phyloP scores from a whole-genome alignment of 92 coral and sea anemone genomes.

The Epizoanthus illoricatus region DNA sequence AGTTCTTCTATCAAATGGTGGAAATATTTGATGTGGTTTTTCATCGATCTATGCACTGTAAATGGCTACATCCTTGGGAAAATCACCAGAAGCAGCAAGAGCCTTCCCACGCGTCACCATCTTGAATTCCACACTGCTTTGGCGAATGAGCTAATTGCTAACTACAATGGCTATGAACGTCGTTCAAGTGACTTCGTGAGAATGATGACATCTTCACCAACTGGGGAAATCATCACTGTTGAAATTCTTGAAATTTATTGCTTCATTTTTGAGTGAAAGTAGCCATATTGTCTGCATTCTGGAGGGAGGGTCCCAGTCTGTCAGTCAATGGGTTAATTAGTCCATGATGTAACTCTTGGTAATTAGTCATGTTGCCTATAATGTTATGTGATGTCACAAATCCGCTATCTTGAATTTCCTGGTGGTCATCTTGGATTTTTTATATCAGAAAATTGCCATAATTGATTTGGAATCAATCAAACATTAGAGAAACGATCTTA shows the following conservation, averaged over 20 bases:
- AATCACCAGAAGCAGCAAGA: conserved; percentile 9
- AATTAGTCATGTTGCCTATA: too few species aligned
- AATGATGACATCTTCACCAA: conserved; percentile 5
- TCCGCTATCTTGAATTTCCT: too few species aligned
- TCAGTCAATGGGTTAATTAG: too few species aligned
- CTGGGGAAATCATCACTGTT: conserved; percentile 36
- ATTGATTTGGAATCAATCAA: too few species aligned
- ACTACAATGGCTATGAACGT: conserved; percentile 35
- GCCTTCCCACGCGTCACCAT: conserved; percentile 29
- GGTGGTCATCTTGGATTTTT: too few species aligned
- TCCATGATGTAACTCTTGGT: too few species aligned
- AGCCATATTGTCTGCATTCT: neutral
- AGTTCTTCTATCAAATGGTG: conserved; percentile 46
- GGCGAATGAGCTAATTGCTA: conserved; percentile 31
- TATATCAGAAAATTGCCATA: too few species aligned
- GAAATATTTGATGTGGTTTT: conserved; percentile 51
- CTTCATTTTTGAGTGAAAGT: conserved; percentile 28
- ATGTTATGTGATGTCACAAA: too few species aligned
- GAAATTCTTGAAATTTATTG: conserved; percentile 13
- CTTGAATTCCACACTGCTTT: conserved; percentile 40
- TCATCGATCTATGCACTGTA: conserved; percentile 47
- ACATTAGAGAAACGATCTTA: too few species aligned
- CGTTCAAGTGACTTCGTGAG: neutral
- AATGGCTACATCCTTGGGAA: conserved; percentile 48
- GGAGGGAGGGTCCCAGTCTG: too few species aligned